Percentiles rank a stretch among this genome's conserved stretches.
Evolutionary conservation across 2,113 vertebrate species (phyloP).

Genomic region (Empidonax alnorum): DNA sequence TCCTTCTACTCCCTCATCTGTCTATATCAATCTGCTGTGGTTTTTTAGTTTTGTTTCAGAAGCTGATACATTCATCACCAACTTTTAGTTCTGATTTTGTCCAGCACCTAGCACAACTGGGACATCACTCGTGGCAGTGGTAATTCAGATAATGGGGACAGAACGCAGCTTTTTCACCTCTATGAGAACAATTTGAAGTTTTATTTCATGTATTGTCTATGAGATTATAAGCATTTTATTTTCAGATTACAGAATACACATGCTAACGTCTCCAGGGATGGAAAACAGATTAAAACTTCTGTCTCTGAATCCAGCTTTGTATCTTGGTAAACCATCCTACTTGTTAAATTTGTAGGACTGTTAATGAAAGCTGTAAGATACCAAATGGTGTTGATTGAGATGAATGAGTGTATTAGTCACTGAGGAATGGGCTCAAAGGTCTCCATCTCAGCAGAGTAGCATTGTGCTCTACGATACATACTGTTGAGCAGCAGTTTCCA

Average conservation of each 20-base stretch:
- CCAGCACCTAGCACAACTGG: not conserved
- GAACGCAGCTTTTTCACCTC: not conserved
- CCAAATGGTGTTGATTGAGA: slow-evolving; percentile 67
- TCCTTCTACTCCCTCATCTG: not conserved
- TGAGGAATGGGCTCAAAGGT: slow-evolving; percentile 56
- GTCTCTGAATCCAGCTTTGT: slow-evolving; percentile 30
- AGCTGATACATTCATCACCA: not conserved
- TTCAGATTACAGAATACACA: slow-evolving; percentile 25
- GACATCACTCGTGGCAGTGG: not conserved
- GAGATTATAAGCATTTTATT: not conserved
- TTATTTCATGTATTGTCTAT: not conserved
- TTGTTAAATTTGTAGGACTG: slow-evolving; percentile 63
- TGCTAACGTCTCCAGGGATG: not conserved
- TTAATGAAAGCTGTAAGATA: slow-evolving; percentile 65
- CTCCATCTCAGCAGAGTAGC: slow-evolving; percentile 54
- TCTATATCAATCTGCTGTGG: not conserved
- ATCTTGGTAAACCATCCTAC: slow-evolving; percentile 31
- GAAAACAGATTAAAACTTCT: slow-evolving; percentile 37
- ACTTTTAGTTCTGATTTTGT: not conserved
- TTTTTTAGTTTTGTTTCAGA: not conserved
- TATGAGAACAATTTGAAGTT: not conserved
- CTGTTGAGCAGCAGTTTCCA: slow-evolving; percentile 35
- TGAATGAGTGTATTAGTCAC: slow-evolving; percentile 53
- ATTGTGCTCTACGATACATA: slow-evolving; percentile 53
- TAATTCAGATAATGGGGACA: not conserved